Evolutionary conservation across 1,140 invertebrate species (phyloP).

Genomic region (Zelostemma sp.): DNA sequence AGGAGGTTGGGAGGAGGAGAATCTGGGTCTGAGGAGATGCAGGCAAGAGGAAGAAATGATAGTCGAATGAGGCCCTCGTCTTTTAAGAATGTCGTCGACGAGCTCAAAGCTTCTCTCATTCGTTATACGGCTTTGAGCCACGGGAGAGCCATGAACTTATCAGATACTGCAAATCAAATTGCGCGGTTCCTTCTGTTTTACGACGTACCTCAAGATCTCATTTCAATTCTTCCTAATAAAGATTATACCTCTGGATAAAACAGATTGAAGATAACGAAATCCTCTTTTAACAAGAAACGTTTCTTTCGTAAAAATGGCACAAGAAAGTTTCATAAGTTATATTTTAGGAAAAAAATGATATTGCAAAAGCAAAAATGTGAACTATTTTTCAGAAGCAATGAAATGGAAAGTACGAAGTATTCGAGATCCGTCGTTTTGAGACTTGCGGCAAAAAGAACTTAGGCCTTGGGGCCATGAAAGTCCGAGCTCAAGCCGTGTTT

Average conservation of each 20-base stretch:
- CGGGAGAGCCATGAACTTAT: neutral
- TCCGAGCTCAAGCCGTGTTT: slow-evolving; percentile 14
- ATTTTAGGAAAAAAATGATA: too few species aligned
- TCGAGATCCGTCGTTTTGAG: too few species aligned
- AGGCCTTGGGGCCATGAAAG: slow-evolving; percentile 14
- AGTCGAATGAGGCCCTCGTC: slow-evolving; percentile 16
- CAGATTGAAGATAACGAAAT: too few species aligned
- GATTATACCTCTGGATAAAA: too few species aligned
- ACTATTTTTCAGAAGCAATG: too few species aligned
- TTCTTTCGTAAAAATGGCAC: too few species aligned
- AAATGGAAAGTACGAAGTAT: too few species aligned
- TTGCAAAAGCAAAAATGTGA: too few species aligned
- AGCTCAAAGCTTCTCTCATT: slow-evolving; percentile 3
- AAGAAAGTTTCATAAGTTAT: too few species aligned
- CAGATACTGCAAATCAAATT: neutral
- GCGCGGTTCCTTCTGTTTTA: neutral
- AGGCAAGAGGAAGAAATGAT: slow-evolving; percentile 28
- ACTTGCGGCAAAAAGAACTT: too few species aligned
- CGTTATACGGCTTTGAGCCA: neutral
- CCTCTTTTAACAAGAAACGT: too few species aligned
- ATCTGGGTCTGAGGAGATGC: neutral
- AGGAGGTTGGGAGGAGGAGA: slow-evolving; percentile 2
- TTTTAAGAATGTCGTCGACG: slow-evolving; percentile 7
- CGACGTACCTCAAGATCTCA: neutral
- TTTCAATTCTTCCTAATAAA: neutral